Conservation (phyloP, 2,888 invertebrate species). For the Hemistola chrysoprasaria region DNA sequence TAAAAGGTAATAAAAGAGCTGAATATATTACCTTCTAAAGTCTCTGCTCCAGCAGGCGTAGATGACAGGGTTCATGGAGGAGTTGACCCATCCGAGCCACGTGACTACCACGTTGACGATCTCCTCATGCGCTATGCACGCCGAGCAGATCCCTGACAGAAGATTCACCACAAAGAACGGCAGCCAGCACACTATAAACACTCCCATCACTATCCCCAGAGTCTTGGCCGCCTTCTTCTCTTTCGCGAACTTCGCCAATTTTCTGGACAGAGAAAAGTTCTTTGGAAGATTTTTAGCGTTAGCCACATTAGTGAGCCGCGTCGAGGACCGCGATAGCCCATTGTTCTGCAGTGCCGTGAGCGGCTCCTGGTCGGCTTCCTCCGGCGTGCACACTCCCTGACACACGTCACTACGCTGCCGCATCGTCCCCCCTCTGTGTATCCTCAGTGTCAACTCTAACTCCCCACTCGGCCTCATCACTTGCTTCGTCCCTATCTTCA, state of each 20-base stretch:
- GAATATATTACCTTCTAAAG: slow-evolving; percentile 96
- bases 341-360: slow-evolving; percentile 90
- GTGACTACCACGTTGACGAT: slow-evolving; percentile 94
- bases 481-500: slow-evolving; percentile 95
- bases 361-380: slow-evolving; percentile 87
- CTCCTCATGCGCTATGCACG: slow-evolving; percentile 94
- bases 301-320: slow-evolving; percentile 83
- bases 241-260: slow-evolving; percentile 97
- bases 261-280: slow-evolving; percentile 95
- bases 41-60: slow-evolving; percentile 99
- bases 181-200: slow-evolving; percentile 98
- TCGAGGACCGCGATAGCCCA: slow-evolving; percentile 87
- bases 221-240: slow-evolving; percentile 99
- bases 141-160: slow-evolving; percentile 93
- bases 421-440: slow-evolving; percentile 94
- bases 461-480: slow-evolving; percentile 93
- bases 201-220: slow-evolving; percentile 97
- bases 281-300: slow-evolving; percentile 87
- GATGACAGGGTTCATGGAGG: slow-evolving; percentile 98
- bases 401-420: slow-evolving; percentile 81
- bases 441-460: slow-evolving; percentile 93
- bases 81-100: slow-evolving; percentile 98
- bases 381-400: slow-evolving; percentile 84
- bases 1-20: slow-evolving; percentile 30
- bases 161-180: slow-evolving; percentile 98